Evolutionary conservation across 2,797 vertebrate species (phyloP).

Genomic region (Spinus olivaceus): DNA sequence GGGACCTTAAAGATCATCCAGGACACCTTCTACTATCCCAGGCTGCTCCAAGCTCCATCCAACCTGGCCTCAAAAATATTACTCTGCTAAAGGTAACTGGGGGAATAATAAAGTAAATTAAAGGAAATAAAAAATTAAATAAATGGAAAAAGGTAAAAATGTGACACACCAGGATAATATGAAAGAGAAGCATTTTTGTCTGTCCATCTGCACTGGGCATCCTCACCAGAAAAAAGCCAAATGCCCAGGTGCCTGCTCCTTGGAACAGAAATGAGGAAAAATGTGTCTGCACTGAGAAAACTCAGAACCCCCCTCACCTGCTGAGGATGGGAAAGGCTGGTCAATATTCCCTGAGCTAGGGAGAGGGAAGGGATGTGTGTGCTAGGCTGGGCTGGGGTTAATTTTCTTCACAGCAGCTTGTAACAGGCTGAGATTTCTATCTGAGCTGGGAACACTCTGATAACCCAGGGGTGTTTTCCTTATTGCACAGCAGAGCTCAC

Average conservation of each 20-base stretch:
- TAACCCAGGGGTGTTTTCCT: not conserved
- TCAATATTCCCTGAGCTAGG: not conserved
- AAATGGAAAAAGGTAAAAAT: not conserved
- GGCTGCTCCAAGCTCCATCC: not conserved
- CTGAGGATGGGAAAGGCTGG: not conserved
- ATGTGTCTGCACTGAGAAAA: not conserved
- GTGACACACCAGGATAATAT: fast-evolving
- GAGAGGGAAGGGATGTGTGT: not conserved
- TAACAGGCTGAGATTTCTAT: not conserved
- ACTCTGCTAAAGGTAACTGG: not conserved
- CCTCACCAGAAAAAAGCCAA: fast-evolving
- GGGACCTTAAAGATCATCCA: not conserved
- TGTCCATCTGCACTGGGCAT: not conserved
- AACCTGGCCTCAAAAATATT: not conserved
- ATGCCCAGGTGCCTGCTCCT: not conserved
- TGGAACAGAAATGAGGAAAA: not conserved
- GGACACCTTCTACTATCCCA: not conserved
- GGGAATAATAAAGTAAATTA: not conserved
- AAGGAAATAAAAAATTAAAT: not conserved
- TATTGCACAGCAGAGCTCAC: not conserved
- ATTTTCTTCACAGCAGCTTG: not conserved
- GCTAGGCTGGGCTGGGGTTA: no score
- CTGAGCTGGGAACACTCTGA: not conserved
- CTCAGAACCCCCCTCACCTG: not conserved
- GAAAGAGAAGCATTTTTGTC: not conserved